These are phyloP conservation scores for Xenopus laevis DNA, from an alignment of 2,113 vertebrate genomes.

Conservation along the genomic window DNA sequence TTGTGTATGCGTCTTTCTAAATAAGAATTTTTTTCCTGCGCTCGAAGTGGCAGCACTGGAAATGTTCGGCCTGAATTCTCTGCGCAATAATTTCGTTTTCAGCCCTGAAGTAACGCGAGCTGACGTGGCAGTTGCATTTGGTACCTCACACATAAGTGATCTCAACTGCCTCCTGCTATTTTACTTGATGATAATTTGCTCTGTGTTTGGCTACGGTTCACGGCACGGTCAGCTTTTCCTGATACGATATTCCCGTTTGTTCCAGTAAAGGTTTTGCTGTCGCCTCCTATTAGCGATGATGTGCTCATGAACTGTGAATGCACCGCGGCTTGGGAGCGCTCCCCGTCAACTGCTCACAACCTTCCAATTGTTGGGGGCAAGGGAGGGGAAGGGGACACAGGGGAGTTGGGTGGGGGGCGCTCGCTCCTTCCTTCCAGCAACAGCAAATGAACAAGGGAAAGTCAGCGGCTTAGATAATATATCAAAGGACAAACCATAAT, in stretches of 20 bases:
- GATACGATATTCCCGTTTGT: slow-evolving; percentile 84
- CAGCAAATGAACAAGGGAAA: slow-evolving; percentile 25
- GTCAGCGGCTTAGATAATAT: slow-evolving; percentile 36
- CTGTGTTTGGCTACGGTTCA: slow-evolving; percentile 79
- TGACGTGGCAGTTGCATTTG: slow-evolving; percentile 61
- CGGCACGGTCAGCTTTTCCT: slow-evolving; percentile 86
- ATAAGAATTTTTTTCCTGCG: not conserved
- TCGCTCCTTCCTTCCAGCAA: slow-evolving; percentile 31
- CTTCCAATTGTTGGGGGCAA: not conserved
- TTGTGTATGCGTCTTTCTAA: too few relatives aligned
- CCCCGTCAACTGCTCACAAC: slow-evolving; percentile 35
- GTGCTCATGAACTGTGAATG: slow-evolving; percentile 80
- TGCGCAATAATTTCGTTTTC: slow-evolving; percentile 51
- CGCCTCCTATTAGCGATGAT: slow-evolving; percentile 72
- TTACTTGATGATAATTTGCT: slow-evolving; percentile 84
- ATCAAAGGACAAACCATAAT: slow-evolving; percentile 26
- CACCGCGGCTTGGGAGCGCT: slow-evolving; percentile 55
- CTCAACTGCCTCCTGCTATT: slow-evolving; percentile 65
- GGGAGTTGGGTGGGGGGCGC: not conserved
- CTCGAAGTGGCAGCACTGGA: not conserved
- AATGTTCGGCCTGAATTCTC: slow-evolving; percentile 15
- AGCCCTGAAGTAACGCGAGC: slow-evolving; percentile 61
- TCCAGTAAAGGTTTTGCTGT: slow-evolving; percentile 80
- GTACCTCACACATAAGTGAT: slow-evolving; percentile 60
- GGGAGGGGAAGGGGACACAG: not conserved